Base-by-base conservation (phyloP, 2,113 vertebrate species). In the Siniperca chuatsi region DNA sequence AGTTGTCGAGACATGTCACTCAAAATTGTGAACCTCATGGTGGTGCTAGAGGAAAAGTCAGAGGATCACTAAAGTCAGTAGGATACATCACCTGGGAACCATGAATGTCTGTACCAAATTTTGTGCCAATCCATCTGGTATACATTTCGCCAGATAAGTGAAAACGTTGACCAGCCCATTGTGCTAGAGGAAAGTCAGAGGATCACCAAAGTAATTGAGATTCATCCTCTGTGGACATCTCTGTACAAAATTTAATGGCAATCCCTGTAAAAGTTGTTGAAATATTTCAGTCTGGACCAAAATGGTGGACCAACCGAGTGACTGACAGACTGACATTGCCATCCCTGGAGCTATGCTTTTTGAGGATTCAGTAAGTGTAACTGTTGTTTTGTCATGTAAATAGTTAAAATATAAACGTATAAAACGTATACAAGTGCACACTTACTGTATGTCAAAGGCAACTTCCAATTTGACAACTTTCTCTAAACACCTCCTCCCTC, bases 381-480 rank as follows among this genome's bases (percentile, higher is more conserved):
- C 21, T 50, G 21, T 8, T 12, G 25, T 67, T 16, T 62, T 44
- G 40, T 57, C 25, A 40, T 58, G 4, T 42, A 40, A 40, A 68
- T 16, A 7, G 29, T 40, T 65, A 10, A 10, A 64, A 54, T 37
- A 8, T 18, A 40, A 40, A 66, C 23, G 8, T 13, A 33, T 44
- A 23, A 29, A 54, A 40, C 4, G 5, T 7, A 23, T 37, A 8
- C 1, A 15, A n/a, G 33, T 44, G 10, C n/a, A 33, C 35, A 57
- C 15, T 44, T 44, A 0, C 11, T 64, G 8, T 20, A 55, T 18
- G 29, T 75, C 40, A 69, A 52, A 25, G 0, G 23, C 10, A 60
- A 75, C 50, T 65, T 65, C 10, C 61, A 44, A 62, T 82, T 54
- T 76, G 18, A 54, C 25, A 37, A 20, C 57, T 64, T 71, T 55